Conservation (phyloP, 53 echinoderm and acorn worm genomes). For the Stichopus horrens region DNA sequence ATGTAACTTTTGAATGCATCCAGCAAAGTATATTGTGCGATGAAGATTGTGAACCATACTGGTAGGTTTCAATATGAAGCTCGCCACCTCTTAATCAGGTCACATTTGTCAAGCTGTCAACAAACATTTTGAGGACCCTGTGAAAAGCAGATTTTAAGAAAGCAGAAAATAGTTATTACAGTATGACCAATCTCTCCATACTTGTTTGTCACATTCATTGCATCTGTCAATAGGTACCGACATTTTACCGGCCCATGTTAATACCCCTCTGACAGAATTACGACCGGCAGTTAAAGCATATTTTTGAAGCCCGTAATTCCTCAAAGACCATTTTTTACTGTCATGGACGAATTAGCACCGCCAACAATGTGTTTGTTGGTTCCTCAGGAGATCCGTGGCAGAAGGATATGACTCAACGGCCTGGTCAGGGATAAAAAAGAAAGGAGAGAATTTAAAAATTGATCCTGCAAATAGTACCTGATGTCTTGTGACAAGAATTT, state of each 20-base stretch:
- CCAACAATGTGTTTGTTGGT: not conserved
- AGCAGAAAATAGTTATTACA: no score
- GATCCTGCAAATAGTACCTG: slow-evolving; percentile 17
- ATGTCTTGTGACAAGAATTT: slow-evolving; percentile 10
- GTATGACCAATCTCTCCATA: not conserved
- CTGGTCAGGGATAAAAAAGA: no score
- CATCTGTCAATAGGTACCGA: not conserved
- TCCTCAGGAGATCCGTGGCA: not conserved
- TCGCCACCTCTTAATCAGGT: no score
- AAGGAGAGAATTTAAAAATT: no score
- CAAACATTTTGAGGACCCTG: no score
- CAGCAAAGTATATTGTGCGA: no score
- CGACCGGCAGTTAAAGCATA: not conserved
- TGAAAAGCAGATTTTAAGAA: no score
- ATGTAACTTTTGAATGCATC: no score
- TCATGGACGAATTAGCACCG: slow-evolving; percentile 1
- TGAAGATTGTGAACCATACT: no score
- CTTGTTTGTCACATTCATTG: not conserved
- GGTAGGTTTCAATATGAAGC: no score
- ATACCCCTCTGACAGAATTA: slow-evolving; percentile 3
- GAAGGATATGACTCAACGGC: slow-evolving; percentile 12
- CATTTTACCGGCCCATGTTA: not conserved
- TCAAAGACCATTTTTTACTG: not conserved
- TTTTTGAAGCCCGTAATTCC: not conserved
- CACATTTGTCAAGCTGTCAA: no score